Evolutionary conservation across 2,888 invertebrate genomes (phyloP), one percentile per base, ranked within the genome.

Genomic region (Neria commutata): DNA sequence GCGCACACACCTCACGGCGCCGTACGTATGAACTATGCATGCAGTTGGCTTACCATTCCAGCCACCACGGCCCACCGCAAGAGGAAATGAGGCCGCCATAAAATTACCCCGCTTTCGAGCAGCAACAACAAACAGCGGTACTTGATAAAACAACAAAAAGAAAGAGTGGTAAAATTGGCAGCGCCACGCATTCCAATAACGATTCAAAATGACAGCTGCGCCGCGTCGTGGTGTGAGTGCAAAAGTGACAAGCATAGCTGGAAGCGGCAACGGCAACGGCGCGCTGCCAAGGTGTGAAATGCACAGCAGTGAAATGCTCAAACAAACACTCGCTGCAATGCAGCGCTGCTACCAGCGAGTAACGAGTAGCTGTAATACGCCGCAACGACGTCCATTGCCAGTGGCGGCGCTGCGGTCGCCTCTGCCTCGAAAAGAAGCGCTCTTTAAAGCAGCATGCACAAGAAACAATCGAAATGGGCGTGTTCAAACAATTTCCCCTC

Each of bases 401-500:
- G 53, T 61, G 61, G 65, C 42, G 66, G 65, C 69, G 68, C 68
- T 67, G 48, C 10, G 29, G 60, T 66, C 61, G 42, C 54, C 62
- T 42, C 21, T 17, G 8, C 40, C 11, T 40, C 19, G 45, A 16
- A 54, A 40, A 25, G 2, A 14, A n/a, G n/a, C n/a, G n/a, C n/a
- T n/a, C n/a, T n/a, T n/a, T 14, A 53, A 24, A 6, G 10, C 48
- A 33, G 37, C 55, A 40, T 40, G 29, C 54, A 40, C 25, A 8
- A 8, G 25, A 26, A 26, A 21, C 26, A 2, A 2, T 6, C 4
- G 19, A n/a, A n/a, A 5, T 33, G 25, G 56, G 52, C 47, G 57
- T 48, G 33, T 33, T 23, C 29, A 25, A n/a, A 42, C 17, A 4
- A 17, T 19, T 42, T 42, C 42, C 42, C 42, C 42, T 42, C 19